phyloP scores from a whole-genome alignment of 1,140 invertebrate species.

The Ostrea denselamellosa region DNA sequence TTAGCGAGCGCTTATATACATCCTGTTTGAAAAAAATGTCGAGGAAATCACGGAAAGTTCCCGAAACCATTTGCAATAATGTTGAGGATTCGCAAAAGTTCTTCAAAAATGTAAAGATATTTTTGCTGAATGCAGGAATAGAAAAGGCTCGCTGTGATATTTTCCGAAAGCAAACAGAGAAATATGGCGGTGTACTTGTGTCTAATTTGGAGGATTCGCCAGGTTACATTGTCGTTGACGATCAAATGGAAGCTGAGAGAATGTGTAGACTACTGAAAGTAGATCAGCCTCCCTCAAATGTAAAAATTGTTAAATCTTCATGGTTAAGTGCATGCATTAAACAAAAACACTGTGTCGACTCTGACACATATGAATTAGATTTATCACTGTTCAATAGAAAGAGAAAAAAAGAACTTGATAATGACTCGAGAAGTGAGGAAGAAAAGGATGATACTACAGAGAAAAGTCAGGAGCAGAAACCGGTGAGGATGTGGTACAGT shows the following conservation, averaged over 20 bases:
- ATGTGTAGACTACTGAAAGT: constrained; percentile 70
- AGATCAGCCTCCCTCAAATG: constrained; percentile 57
- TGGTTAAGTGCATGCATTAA: constrained; percentile 77
- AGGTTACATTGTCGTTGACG: constrained; percentile 74
- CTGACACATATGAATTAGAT: constrained; percentile 56
- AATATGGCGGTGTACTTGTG: constrained; percentile 67
- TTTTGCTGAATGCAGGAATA: constrained; percentile 73
- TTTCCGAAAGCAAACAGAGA: constrained; percentile 71
- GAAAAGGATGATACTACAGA: neutral
- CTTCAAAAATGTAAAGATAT: constrained; percentile 58
- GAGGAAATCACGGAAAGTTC: constrained; percentile 40
- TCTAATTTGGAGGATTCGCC: constrained; percentile 48
- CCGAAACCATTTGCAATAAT: neutral
- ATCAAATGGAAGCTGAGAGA: constrained; percentile 72
- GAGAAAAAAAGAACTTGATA: constrained; percentile 39
- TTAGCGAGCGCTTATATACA: neutral
- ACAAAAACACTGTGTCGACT: constrained; percentile 63
- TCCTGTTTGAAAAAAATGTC: constrained; percentile 23
- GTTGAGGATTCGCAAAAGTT: constrained; percentile 42
- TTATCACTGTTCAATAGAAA: constrained; percentile 6
- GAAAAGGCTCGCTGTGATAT: constrained; percentile 74
- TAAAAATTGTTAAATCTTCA: constrained; percentile 70
- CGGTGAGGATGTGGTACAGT: constrained; percentile 63
- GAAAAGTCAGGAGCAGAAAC: constrained; percentile 36
- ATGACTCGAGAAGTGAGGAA: constrained; percentile 21